These are phyloP conservation scores for Thermophis baileyi DNA, from an alignment of 2,113 vertebrate species.

Conservation along the genomic window DNA sequence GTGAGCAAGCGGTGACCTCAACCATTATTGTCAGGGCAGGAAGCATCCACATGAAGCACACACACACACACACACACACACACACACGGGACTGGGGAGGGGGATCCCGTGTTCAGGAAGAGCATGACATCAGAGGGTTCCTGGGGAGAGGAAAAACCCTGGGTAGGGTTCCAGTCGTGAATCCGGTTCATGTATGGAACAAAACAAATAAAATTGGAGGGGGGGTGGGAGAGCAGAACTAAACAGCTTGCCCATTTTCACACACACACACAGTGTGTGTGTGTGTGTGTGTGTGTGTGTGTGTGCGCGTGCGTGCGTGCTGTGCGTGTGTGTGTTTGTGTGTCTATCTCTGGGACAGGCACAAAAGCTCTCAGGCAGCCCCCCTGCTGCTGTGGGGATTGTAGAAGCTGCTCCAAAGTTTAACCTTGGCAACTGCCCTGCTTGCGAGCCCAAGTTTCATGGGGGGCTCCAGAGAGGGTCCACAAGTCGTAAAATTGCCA, in stretches of 20 bases:
- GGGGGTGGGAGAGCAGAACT: not conserved
- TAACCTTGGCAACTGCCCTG: not conserved
- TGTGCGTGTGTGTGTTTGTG: fast-evolving
- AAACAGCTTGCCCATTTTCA: not conserved
- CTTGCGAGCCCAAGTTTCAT: not conserved
- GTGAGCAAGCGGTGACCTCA: not conserved
- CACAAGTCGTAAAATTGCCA: too few relatives aligned
- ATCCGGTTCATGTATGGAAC: not conserved
- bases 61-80: too few relatives aligned
- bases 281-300: too few relatives aligned
- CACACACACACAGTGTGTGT: too few relatives aligned
- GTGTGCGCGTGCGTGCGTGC: too few relatives aligned
- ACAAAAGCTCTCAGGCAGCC: not conserved
- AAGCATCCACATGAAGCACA: not conserved
- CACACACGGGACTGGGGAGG: not conserved
- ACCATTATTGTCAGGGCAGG: not conserved
- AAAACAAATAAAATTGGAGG: not conserved
- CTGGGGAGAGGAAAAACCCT: not conserved
- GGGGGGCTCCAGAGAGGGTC: not conserved
- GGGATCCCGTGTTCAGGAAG: not conserved
- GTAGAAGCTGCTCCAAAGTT: not conserved
- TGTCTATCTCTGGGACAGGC: not conserved
- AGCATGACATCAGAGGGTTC: not conserved
- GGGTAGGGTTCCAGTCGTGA: not conserved
- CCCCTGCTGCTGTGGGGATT: not conserved